These are phyloP conservation scores for Serinus canaria DNA, from an alignment of 2,113 vertebrate genomes.

Conservation along the genomic window DNA sequence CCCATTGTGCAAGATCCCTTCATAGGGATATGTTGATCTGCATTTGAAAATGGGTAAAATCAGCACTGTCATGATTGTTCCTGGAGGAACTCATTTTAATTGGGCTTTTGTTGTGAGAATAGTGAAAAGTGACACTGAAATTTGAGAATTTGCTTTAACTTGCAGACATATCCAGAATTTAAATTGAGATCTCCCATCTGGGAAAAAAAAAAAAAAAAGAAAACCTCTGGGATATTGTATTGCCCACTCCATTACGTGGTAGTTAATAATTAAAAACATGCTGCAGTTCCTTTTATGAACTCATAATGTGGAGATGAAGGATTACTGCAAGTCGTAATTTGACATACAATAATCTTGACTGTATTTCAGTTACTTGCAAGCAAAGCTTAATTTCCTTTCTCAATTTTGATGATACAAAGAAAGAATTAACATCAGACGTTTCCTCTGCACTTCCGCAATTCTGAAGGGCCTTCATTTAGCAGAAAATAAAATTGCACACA, in stretches of 20 bases:
- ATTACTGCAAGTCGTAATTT: conserved; percentile 6
- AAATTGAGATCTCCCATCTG: neutral
- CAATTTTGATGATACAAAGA: neutral
- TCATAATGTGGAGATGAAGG: conserved; percentile 17
- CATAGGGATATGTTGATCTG: neutral
- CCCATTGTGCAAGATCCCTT: neutral
- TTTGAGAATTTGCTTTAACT: neutral
- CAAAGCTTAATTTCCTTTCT: conserved; percentile 5
- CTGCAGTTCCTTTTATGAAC: conserved; percentile 25
- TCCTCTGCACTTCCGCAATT: neutral
- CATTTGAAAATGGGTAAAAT: neutral
- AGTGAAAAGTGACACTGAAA: neutral
- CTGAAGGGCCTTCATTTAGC: neutral
- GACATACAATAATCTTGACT: conserved; percentile 5
- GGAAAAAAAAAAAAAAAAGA: neutral
- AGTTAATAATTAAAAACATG: conserved; percentile 54
- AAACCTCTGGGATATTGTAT: neutral
- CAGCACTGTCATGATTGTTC: neutral
- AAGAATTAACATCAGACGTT: neutral
- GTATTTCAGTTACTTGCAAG: neutral
- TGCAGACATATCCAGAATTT: neutral
- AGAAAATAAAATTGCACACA: neutral
- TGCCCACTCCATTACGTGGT: conserved; percentile 7
- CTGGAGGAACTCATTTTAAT: neutral
- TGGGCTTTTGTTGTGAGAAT: neutral